Percentiles rank a stretch among this genome's conserved stretches.
These are phyloP conservation scores for Littorina saxatilis DNA, from an alignment of 1,140 invertebrate species.

Conservation along the genomic window DNA sequence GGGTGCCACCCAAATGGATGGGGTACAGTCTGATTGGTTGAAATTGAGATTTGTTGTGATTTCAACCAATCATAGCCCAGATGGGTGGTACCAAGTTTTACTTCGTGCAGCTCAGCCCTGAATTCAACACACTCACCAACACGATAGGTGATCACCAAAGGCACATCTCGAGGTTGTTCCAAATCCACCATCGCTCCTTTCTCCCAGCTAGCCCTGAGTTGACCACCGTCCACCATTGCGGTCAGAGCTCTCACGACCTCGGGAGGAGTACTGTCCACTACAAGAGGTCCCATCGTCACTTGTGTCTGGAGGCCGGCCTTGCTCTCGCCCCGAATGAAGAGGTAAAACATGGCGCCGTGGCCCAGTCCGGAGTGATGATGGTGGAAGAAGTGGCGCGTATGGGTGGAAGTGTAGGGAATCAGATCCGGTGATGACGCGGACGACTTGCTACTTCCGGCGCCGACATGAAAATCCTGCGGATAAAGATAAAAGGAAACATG, in stretches of 20 bases:
- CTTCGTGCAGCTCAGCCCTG: no score
- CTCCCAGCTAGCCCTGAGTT: conserved; percentile 43
- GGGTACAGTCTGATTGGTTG: no score
- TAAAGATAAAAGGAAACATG: neutral
- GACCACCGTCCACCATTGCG: conserved; percentile 11
- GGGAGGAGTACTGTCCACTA: conserved; percentile 56
- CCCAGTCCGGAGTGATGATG: conserved; percentile 44
- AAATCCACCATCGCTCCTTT: conserved; percentile 45
- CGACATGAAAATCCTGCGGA: conserved; percentile 33
- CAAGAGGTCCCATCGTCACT: conserved; percentile 48
- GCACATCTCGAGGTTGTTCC: conserved; percentile 41
- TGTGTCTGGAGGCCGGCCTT: conserved; percentile 47
- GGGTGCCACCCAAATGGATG: no score
- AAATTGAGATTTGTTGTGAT: no score
- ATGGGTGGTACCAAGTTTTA: no score
- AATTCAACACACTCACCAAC: conserved; percentile 56
- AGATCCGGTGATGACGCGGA: conserved; percentile 33
- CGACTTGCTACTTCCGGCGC: conserved; percentile 30
- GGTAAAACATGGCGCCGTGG: conserved; percentile 42
- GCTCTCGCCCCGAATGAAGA: conserved; percentile 46
- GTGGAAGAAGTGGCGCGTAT: conserved; percentile 38
- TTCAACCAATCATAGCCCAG: no score
- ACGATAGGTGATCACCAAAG: conserved; percentile 39
- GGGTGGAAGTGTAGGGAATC: conserved; percentile 30
- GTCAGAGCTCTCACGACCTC: conserved; percentile 5